Evolutionary conservation across 2,888 invertebrate species (phyloP).

Genomic region (Netelia virgata): DNA sequence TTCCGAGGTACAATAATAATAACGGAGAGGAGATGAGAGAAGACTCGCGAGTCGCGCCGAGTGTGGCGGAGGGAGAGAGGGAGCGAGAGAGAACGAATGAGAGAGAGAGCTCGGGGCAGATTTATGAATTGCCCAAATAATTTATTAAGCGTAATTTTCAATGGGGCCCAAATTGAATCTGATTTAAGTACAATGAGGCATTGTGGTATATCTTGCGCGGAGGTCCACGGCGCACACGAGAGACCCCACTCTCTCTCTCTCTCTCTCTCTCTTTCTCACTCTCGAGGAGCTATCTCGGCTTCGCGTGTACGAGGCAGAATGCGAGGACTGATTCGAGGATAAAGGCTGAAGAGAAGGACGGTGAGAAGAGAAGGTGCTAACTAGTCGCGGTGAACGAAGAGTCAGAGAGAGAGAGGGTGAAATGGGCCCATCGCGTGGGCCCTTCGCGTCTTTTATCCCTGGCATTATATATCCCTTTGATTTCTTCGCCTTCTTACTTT

Average conservation of each 20-base stretch:
- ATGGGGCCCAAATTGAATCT: conserved; percentile 85
- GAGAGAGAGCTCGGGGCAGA: conserved; percentile 73
- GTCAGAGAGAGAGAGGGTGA: conserved; percentile 38
- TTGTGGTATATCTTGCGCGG: conserved; percentile 76
- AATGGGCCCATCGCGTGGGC: conserved; percentile 69
- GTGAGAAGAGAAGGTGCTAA: conserved; percentile 80
- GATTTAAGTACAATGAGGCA: conserved; percentile 84
- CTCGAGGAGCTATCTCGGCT: no score
- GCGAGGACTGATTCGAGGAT: conserved; percentile 81
- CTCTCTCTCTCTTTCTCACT: conserved; percentile 7
- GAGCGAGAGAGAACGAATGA: conserved; percentile 71
- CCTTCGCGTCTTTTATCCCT: conserved; percentile 45
- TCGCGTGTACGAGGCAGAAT: conserved; percentile 74
- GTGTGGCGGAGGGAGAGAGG: background rate
- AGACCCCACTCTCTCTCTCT: background rate
- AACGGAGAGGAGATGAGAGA: conserved; percentile 12
- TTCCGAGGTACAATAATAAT: conserved; percentile 54
- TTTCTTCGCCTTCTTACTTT: conserved; percentile 51
- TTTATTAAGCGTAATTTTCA: conserved; percentile 85
- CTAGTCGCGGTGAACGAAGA: conserved; percentile 76
- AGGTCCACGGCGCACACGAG: conserved; percentile 42
- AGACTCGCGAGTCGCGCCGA: conserved; percentile 7
- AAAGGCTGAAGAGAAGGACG: conserved; percentile 66
- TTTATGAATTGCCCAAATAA: conserved; percentile 85
- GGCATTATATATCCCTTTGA: conserved; percentile 60